Conservation (phyloP, 2,888 invertebrate genomes). For the Thymelicus acteon region DNA sequence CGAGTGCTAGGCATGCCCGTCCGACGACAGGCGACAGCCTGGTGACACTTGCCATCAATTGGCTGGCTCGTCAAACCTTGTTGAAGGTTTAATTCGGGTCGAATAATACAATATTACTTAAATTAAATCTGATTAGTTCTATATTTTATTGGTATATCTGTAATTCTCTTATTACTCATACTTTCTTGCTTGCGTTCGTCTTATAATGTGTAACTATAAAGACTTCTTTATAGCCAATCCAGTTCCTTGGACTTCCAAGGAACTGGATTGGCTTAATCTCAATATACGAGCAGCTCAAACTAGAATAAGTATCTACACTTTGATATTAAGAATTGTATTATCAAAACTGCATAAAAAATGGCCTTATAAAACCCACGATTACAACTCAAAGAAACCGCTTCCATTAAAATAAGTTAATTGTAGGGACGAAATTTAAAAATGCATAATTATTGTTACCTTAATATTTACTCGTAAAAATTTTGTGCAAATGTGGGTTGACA, state of each 20-base stretch:
- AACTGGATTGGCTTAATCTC: no score
- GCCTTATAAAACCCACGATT: neutral
- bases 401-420: constrained; percentile 15
- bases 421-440: constrained; percentile 6
- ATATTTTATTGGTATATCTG: no score
- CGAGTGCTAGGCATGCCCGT: constrained; percentile 42
- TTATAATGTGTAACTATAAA: neutral
- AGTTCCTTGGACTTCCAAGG: no score
- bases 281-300: no score
- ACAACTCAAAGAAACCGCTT: constrained; percentile 20
- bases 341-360: no score
- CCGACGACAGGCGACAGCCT: constrained; percentile 46
- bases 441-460: constrained; percentile 16
- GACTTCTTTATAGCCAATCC: no score
- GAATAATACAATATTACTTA: neutral
- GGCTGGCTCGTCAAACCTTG: constrained; percentile 52
- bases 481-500: constrained; percentile 32
- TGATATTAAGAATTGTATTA: neutral
- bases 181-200: neutral
- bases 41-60: constrained; percentile 51
- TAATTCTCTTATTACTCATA: no score
- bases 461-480: constrained; percentile 15
- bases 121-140: no score
- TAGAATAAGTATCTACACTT: no score
- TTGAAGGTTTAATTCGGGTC: constrained; percentile 1